Percentiles rank a stretch among this genome's conserved stretches.
Conservation (phyloP, 2,797 vertebrate species). For the Coilia nasus region DNA sequence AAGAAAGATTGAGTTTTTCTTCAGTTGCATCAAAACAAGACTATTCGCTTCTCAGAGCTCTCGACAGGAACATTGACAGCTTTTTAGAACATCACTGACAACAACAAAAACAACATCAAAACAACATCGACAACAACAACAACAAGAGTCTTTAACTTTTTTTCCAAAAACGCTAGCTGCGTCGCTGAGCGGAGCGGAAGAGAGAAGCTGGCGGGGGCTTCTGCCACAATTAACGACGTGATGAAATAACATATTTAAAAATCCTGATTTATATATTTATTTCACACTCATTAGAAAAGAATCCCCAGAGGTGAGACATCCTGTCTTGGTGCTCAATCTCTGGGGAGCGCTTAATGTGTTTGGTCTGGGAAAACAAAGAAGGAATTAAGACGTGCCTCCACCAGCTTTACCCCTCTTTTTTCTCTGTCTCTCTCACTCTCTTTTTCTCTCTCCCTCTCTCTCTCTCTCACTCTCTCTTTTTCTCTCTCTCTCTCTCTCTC, state of each 20-base stretch:
- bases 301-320: conserved; percentile 57
- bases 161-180: conserved; percentile 23
- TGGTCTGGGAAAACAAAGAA: conserved; percentile 47
- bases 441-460: neutral
- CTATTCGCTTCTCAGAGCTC: neutral
- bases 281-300: conserved; percentile 75
- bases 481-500: too few relatives aligned
- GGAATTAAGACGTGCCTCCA: neutral
- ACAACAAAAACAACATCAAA: neutral
- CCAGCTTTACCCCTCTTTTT: neutral
- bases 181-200: conserved; percentile 41
- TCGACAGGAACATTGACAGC: neutral
- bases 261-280: conserved; percentile 74
- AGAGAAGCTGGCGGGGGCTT: conserved; percentile 55
- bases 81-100: neutral
- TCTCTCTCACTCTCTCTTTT: too few relatives aligned
- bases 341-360: conserved; percentile 67
- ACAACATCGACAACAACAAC: neutral
- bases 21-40: neutral
- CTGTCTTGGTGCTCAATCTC: conserved; percentile 50
- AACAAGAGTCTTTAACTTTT: neutral
- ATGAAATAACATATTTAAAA: conserved; percentile 44
- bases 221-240: conserved; percentile 72
- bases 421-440: neutral
- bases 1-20: neutral